Base-by-base conservation (phyloP, 2,113 vertebrate species). In the Charadrius vociferus region DNA sequence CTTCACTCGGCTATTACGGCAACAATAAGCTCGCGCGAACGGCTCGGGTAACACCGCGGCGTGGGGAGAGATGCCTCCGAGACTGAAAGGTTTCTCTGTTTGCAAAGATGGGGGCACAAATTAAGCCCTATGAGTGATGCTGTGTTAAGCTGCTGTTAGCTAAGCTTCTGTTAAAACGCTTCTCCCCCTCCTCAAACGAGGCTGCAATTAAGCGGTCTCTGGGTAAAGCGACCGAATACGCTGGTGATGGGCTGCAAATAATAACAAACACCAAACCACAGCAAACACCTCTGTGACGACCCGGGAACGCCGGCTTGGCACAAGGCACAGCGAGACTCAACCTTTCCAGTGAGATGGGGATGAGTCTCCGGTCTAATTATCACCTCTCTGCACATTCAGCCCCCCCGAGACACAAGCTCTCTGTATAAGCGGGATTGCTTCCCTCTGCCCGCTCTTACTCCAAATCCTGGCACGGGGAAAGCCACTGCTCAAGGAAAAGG, bases 31-130 rank as follows among this genome's bases (percentile, higher is more conserved):
- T 56, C 2, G 1, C 0, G 7, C 17, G 37, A 61, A 72, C 6
- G 3, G 81, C 75, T 73, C 3, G 6, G 66, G 47, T 67, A 36
- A 82, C 53, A 23, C 29, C 12, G 1, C 29, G 0, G 52, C 3
- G 73, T 0, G 0, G 16, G 47, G 41, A 84, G n/a, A 94, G 88
- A 79, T 56, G 45, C 62, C 58, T 66, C 70, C 70, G 1, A 37
- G 39, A 18, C 34, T 23, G 87, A 72, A 88, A 90, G 84, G 91
- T 71, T 94, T 59, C 90, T 92, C 84, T 75, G 50, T 91, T 49
- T 66, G 88, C 49, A 86, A 81, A 81, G 78, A 79, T 39, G 19
- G 9, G 82, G 59, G 77, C 34, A 29, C 67, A 83, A 81, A 91
- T 67, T 32, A 61, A 90, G 62, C 71, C 36, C 26, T n/a, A 4